These are phyloP conservation scores for Hypotaenidia philippensis DNA, from an alignment of 2,797 vertebrate genomes.

Conservation along the genomic window DNA sequence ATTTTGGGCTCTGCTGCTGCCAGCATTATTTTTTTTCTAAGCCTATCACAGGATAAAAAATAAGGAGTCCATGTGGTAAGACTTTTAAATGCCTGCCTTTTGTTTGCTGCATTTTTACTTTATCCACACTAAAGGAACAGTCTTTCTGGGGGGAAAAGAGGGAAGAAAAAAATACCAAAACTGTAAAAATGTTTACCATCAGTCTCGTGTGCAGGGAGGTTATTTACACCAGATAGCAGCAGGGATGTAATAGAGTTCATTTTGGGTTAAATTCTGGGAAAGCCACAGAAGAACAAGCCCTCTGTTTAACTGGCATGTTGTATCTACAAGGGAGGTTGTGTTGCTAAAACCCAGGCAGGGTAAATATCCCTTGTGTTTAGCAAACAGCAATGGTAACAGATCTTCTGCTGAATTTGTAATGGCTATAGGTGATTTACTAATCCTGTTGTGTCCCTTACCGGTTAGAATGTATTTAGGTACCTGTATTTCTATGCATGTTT, in stretches of 20 bases:
- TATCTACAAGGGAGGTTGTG: neutral
- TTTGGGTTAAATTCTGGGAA: conserved; percentile 27
- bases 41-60: neutral
- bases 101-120: neutral
- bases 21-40: neutral
- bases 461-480: neutral
- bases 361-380: neutral
- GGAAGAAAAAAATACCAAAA: neutral
- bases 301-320: conserved; percentile 10
- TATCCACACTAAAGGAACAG: neutral
- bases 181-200: neutral
- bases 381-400: neutral
- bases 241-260: neutral
- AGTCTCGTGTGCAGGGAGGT: neutral
- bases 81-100: neutral
- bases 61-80: neutral
- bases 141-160: neutral
- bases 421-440: neutral
- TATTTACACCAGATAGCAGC: neutral
- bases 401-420: neutral
- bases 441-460: neutral
- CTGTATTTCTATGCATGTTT: neutral
- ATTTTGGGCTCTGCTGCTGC: neutral
- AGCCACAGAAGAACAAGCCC: neutral
- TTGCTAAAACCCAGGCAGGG: neutral